Evolutionary conservation across 2,113 vertebrate genomes (phyloP).

Genomic region (Alethe castanea): DNA sequence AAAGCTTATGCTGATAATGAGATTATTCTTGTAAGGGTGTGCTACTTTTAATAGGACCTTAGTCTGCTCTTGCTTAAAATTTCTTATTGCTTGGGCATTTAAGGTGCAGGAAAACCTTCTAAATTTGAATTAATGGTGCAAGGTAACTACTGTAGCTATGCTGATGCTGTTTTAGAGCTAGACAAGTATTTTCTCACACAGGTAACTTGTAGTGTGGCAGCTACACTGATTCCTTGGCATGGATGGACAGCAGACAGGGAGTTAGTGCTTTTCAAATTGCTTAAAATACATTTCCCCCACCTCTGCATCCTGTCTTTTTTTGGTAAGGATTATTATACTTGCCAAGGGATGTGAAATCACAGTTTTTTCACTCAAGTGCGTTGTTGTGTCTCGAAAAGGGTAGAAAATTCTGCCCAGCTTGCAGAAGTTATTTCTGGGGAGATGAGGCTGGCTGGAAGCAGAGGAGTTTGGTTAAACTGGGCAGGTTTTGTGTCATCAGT

Average conservation of each 20-base stretch:
- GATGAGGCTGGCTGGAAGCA: not conserved
- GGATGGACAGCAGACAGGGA: not conserved
- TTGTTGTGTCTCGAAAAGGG: not conserved
- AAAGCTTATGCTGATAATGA: not conserved
- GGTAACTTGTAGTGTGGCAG: not conserved
- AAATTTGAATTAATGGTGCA: not conserved
- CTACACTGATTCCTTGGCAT: not conserved
- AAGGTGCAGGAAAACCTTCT: not conserved
- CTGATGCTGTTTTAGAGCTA: not conserved
- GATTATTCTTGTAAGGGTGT: not conserved
- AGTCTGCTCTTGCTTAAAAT: not conserved
- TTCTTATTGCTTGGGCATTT: not conserved
- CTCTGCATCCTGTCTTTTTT: not conserved
- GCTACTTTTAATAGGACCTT: not conserved
- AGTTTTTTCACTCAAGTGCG: rapidly evolving
- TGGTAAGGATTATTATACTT: not conserved
- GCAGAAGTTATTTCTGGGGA: not conserved
- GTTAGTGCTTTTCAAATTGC: not conserved
- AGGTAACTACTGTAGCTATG: not conserved
- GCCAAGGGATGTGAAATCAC: not conserved
- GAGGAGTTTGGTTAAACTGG: not conserved
- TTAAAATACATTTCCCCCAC: not conserved
- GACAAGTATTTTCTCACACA: not conserved
- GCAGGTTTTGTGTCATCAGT: not conserved
- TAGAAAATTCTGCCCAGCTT: not conserved